Evolutionary conservation across 2,888 invertebrate species (phyloP).

Genomic region (Microctonus brassicae): DNA sequence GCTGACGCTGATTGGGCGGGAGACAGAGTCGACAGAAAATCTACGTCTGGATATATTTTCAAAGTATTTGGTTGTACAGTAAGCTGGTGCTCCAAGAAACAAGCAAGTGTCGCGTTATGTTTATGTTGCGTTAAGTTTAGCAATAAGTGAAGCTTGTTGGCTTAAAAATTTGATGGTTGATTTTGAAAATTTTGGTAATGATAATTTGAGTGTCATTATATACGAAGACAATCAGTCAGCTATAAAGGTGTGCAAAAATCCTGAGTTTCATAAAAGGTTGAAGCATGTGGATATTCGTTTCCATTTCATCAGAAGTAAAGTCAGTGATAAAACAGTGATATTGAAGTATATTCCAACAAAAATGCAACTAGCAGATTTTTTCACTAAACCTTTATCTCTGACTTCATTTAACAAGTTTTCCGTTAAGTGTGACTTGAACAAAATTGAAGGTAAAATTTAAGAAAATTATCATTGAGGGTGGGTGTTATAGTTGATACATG

Average conservation of each 20-base stretch:
- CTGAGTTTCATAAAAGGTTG: slow-evolving; percentile 24
- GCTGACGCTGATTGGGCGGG: slow-evolving; percentile 25
- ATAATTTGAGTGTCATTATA: background rate
- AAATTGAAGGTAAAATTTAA: too few relatives aligned
- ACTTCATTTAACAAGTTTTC: too few relatives aligned
- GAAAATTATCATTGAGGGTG: too few relatives aligned
- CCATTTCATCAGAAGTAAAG: slow-evolving; percentile 17
- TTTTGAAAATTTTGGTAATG: slow-evolving; percentile 7
- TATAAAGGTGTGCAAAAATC: slow-evolving; percentile 18
- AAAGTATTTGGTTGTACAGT: slow-evolving; percentile 19
- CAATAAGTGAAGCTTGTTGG: slow-evolving; percentile 22
- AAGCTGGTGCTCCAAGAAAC: slow-evolving; percentile 25
- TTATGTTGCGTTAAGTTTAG: slow-evolving; percentile 27
- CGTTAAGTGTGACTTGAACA: too few relatives aligned
- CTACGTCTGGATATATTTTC: slow-evolving; percentile 22
- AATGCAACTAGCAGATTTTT: slow-evolving; percentile 31
- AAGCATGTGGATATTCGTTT: slow-evolving; percentile 31
- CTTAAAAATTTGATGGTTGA: background rate
- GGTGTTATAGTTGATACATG: too few relatives aligned
- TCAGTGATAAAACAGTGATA: slow-evolving; percentile 16
- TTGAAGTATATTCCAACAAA: slow-evolving; percentile 25
- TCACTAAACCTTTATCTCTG: slow-evolving; percentile 33
- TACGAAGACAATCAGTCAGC: slow-evolving; percentile 28
- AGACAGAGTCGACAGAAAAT: slow-evolving; percentile 4
- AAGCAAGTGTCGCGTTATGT: slow-evolving; percentile 15